phyloP scores from a whole-genome alignment of 2,888 invertebrate genomes.

The Watsonalla binaria region DNA sequence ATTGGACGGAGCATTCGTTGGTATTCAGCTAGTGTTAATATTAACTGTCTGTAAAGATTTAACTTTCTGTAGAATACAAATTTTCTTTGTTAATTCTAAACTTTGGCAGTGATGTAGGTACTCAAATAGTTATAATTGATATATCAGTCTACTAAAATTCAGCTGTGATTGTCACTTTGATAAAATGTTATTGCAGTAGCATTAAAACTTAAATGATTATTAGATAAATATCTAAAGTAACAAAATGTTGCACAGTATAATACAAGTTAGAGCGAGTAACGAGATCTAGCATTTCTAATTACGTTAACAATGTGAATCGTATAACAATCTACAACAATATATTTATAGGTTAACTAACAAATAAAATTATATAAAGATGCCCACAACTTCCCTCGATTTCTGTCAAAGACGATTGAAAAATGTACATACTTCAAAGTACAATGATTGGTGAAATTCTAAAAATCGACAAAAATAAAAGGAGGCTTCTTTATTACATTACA shows the following conservation, averaged over 20 bases:
- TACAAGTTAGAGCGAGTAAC: conserved; percentile 44
- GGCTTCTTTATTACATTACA: conserved; percentile 47
- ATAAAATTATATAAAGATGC: not conserved
- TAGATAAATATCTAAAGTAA: not conserved
- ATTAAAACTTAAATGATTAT: too few species aligned
- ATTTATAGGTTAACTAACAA: not conserved
- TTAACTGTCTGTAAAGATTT: not conserved
- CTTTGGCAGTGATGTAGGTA: conserved; percentile 71
- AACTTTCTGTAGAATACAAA: conserved; percentile 4
- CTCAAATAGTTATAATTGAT: conserved; percentile 37
- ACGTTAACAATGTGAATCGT: conserved; percentile 40
- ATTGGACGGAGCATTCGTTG: conserved; percentile 72
- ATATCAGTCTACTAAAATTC: conserved; percentile 49
- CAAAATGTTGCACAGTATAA: conserved; percentile 12
- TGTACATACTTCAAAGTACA: not conserved
- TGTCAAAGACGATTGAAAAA: too few species aligned
- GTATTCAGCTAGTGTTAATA: conserved; percentile 26
- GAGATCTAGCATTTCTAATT: conserved; percentile 72
- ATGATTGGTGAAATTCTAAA: not conserved
- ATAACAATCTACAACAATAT: conserved; percentile 39
- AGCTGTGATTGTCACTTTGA: conserved; percentile 25
- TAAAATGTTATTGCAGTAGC: not conserved
- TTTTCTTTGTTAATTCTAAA: conserved; percentile 43
- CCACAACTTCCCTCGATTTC: too few species aligned
- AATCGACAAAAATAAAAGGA: conserved; percentile 6